These are phyloP conservation scores for Thymelicus acteon DNA, from an alignment of 2,888 invertebrate genomes.

Conservation along the genomic window DNA sequence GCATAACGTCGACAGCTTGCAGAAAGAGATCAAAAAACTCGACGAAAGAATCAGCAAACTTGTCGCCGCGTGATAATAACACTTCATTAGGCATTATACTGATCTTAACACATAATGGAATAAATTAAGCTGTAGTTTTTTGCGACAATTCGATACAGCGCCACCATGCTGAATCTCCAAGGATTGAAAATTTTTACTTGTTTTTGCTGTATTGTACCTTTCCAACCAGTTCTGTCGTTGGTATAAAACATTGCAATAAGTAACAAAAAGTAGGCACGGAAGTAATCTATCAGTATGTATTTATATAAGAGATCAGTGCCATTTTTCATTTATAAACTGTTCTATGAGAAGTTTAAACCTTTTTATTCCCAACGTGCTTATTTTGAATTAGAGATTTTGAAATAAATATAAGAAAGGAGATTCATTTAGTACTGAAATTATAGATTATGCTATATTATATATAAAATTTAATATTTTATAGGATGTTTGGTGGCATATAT, in stretches of 20 bases:
- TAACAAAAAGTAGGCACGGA: too few relatives aligned
- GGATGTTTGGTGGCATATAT: not conserved
- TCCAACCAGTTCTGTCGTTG: too few relatives aligned
- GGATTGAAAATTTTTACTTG: too few relatives aligned
- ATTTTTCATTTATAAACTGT: constrained; percentile 37
- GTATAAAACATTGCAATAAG: too few relatives aligned
- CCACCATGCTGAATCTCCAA: too few relatives aligned
- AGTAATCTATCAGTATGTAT: too few relatives aligned
- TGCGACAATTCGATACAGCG: too few relatives aligned
- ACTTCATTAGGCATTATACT: not conserved
- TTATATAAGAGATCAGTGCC: not conserved
- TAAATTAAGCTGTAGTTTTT: too few relatives aligned
- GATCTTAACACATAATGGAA: not conserved
- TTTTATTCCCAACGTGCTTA: not conserved
- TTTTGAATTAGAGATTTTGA: not conserved
- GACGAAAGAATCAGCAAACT: constrained; percentile 89
- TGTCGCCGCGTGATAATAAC: constrained; percentile 66
- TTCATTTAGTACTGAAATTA: not conserved
- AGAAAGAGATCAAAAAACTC: constrained; percentile 90
- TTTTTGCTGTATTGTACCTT: too few relatives aligned
- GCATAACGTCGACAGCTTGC: constrained; percentile 90
- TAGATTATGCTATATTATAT: not conserved
- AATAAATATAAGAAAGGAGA: not conserved
- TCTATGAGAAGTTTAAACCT: too few relatives aligned
- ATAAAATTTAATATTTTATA: not conserved